phyloP scores from a whole-genome alignment of 2,113 vertebrate genomes.

The Lanius collurio region DNA sequence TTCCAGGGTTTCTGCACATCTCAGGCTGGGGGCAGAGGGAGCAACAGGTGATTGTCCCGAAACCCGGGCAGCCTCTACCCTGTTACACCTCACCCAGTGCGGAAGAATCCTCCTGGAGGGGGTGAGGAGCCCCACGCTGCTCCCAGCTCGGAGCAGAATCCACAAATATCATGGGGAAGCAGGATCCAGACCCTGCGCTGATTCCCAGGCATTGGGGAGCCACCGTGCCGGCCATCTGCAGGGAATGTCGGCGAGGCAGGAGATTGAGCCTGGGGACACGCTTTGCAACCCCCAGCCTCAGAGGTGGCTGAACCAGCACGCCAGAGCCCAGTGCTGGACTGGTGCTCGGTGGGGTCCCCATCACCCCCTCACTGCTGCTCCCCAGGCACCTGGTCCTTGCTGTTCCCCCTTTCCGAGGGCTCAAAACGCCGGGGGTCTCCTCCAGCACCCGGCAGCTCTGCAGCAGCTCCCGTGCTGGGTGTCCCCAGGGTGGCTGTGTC shows the following conservation, averaged over 20 bases:
- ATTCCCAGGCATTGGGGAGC: neutral
- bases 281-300: neutral
- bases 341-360: neutral
- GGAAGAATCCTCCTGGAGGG: neutral
- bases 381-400: neutral
- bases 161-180: rapidly evolving
- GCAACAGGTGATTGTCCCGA: slow-evolving; percentile 19
- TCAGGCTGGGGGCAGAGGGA: neutral
- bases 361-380: neutral
- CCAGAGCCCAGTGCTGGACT: neutral
- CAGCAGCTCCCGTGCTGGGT: rapidly evolving
- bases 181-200: neutral
- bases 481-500: neutral
- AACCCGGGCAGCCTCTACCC: neutral
- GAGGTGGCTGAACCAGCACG: rapidly evolving
- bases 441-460: neutral
- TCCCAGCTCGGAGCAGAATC: neutral
- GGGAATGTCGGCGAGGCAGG: neutral
- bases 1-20: neutral
- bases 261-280: neutral
- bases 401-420: neutral
- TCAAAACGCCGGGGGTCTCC: neutral
- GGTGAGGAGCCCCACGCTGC: rapidly evolving
- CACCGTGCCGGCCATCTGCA: neutral
- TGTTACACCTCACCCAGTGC: rapidly evolving